Percentiles rank a stretch among this genome's conserved stretches.
Evolutionary conservation across 2,113 vertebrate genomes (phyloP).

Genomic region (Neopipo cinnamomea): DNA sequence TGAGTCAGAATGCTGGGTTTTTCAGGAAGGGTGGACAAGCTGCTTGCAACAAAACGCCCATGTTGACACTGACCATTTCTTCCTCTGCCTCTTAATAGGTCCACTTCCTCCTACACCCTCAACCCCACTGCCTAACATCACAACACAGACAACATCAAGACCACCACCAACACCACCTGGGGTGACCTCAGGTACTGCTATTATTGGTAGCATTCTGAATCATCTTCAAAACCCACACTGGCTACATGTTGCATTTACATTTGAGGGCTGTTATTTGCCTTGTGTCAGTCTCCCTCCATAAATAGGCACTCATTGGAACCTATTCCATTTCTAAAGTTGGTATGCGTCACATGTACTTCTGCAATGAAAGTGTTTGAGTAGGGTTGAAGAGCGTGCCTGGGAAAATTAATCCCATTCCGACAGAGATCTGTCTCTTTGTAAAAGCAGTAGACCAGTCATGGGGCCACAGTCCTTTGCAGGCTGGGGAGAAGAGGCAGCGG

Average conservation of each 20-base stretch:
- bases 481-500: no score
- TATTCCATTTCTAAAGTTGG: background rate
- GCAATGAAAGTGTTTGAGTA: no score
- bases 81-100: background rate
- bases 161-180: background rate
- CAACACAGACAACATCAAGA: background rate
- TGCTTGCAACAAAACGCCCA: rapidly evolving
- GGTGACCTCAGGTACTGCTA: background rate
- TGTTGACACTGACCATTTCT: background rate
- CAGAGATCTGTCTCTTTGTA: no score
- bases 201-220: background rate
- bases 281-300: no score
- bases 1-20: rapidly evolving
- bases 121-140: background rate
- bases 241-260: rapidly evolving
- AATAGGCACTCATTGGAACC: no score
- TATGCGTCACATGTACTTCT: background rate
- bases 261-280: background rate
- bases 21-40: rapidly evolving
- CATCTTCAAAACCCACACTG: no score
- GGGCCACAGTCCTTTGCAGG: no score
- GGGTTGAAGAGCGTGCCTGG: background rate
- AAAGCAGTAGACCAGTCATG: no score
- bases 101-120: background rate
- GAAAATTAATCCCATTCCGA: background rate